Percentiles rank a stretch among this genome's conserved stretches.
Conservation (phyloP, 2,888 invertebrate genomes). For the Stenchaetothrips biformis region DNA sequence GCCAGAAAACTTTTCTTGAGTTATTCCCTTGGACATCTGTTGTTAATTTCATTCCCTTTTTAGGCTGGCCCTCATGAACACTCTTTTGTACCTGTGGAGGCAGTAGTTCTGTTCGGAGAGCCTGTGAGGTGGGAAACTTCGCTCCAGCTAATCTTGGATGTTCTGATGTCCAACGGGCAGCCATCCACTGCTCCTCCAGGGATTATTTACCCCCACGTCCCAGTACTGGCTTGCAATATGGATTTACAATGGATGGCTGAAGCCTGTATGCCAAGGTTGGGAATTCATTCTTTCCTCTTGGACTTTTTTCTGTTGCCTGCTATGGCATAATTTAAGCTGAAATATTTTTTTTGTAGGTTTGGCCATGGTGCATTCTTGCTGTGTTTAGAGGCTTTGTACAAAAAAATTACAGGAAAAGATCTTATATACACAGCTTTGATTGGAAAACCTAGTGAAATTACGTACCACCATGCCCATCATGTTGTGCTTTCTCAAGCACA, state of each 20-base stretch:
- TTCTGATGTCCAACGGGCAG: conserved; percentile 56
- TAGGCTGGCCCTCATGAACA: conserved; percentile 50
- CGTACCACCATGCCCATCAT: conserved; percentile 59
- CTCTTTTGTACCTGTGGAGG: conserved; percentile 54
- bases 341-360: conserved; percentile 45
- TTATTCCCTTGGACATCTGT: conserved; percentile 10
- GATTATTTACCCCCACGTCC: conserved; percentile 57
- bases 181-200: conserved; percentile 45
- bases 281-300: background rate
- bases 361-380: conserved; percentile 62
- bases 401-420: conserved; percentile 57
- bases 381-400: conserved; percentile 58
- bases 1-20: background rate
- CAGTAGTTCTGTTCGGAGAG: conserved; percentile 60
- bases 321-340: background rate
- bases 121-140: conserved; percentile 61
- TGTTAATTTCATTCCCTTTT: conserved; percentile 37
- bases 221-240: conserved; percentile 63
- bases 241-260: conserved; percentile 64
- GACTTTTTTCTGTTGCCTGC: background rate
- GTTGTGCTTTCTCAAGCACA: conserved; percentile 53
- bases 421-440: conserved; percentile 57
- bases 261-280: conserved; percentile 57
- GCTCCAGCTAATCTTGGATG: conserved; percentile 58
- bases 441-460: conserved; percentile 62